Base-by-base conservation (phyloP, 2,113 vertebrate genomes). In the Hippocampus abdominalis region DNA sequence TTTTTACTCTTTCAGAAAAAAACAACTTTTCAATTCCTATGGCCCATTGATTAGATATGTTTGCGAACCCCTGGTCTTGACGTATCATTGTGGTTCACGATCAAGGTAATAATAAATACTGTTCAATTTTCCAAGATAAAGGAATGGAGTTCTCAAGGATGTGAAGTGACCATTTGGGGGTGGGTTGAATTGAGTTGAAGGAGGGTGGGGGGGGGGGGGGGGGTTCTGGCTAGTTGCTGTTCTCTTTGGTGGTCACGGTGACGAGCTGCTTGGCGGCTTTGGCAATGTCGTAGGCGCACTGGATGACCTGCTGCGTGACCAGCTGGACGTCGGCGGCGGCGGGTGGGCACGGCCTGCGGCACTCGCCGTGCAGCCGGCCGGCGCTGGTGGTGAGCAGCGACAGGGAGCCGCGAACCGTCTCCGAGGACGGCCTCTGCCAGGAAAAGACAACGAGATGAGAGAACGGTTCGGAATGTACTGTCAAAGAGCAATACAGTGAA, bases 221-320 rank as follows among this genome's bases (percentile, higher is more conserved):
- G 78, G 76, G 56, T 56, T 82, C 56, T 63, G 49, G 63, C 95
- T 91, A 99, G 91, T 94, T 96, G 93, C 87, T 96, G 88, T 96
- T 97, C 92, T 99, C 97, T 95, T 98, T 99, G 95, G 97, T 98
- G 73, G 96, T 99, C 91, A 98, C 95, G 80, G 96, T 99, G 78
- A 99, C 97, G 66, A 99, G 94, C 91, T 98, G 96, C 73, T 99
- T 99, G 66, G 97, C 97, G 0, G 96, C 97, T 92, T 99, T 99
- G 91, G 96, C 97, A 15, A 99, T 99, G 91, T 99, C 97, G 8
- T 98, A 99, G 23, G 97, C 97, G 71, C 96, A 99, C 93, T 99
- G 97, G 89, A 99, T 99, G 76, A 99, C 96, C 90, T 98, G 96
- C 92, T 99, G 97, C 0, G 96, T 98, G 87, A 96, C 94, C 91